Evolutionary conservation across 2,797 vertebrate genomes (phyloP).

Genomic region (Cichlasoma orientale): DNA sequence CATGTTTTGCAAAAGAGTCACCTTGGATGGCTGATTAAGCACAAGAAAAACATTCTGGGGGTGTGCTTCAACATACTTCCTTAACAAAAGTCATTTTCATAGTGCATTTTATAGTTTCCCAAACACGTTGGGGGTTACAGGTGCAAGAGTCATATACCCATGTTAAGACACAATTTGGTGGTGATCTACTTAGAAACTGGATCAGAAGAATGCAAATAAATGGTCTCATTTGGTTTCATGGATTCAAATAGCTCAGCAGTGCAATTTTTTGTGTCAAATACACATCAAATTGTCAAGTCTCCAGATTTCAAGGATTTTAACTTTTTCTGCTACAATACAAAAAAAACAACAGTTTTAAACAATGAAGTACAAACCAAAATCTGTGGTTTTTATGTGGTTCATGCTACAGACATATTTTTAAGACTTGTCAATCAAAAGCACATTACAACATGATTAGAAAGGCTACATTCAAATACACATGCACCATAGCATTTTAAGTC

Average conservation of each 20-base stretch:
- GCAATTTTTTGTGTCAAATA: conserved; percentile 56
- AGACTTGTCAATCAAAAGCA: conserved; percentile 70
- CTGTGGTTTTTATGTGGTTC: conserved; percentile 56
- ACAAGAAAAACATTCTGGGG: conserved; percentile 68
- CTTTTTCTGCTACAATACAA: conserved; percentile 55
- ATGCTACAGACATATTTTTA: conserved; percentile 69
- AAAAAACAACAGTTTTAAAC: conserved; percentile 56
- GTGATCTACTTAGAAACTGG: conserved; percentile 66
- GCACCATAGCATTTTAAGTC: conserved; percentile 67
- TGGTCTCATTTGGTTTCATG: conserved; percentile 71
- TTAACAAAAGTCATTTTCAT: conserved; percentile 69
- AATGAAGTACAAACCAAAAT: conserved; percentile 58
- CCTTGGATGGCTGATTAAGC: conserved; percentile 70
- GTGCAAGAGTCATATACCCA: conserved; percentile 75
- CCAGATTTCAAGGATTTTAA: conserved; percentile 51
- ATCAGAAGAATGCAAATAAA: conserved; percentile 63
- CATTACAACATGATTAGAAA: conserved; percentile 65
- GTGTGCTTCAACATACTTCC: conserved; percentile 70
- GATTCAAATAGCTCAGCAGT: conserved; percentile 63
- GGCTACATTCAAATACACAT: conserved; percentile 79
- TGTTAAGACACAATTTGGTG: conserved; percentile 82
- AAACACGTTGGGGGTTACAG: conserved; percentile 45
- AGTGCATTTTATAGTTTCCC: conserved; percentile 78
- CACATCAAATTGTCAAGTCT: conserved; percentile 35
- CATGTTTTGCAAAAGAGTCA: conserved; percentile 70